phyloP scores from a whole-genome alignment of 1,140 invertebrate species.

The Penaeus indicus region DNA sequence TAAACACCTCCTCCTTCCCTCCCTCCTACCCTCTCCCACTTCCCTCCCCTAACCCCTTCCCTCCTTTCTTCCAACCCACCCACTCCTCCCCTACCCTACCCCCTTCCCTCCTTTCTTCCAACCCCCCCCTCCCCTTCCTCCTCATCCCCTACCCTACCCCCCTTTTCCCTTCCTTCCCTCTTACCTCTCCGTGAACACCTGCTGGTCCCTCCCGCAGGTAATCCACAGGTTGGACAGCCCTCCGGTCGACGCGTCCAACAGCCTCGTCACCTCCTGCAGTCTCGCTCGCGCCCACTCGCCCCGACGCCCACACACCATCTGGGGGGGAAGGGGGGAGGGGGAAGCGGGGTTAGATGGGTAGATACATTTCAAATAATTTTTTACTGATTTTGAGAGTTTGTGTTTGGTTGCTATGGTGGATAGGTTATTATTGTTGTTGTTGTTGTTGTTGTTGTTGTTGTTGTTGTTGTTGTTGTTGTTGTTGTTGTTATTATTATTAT shows the following conservation, averaged over 20 bases:
- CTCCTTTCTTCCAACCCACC: too few relatives aligned
- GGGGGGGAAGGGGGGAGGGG: neutral
- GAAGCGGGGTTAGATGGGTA: neutral
- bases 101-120: too few relatives aligned
- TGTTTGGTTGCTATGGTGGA: too few relatives aligned
- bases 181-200: constrained; percentile 45
- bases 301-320: constrained; percentile 61
- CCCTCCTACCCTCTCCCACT: too few relatives aligned
- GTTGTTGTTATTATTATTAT: too few relatives aligned
- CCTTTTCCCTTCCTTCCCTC: neutral
- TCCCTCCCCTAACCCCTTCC: too few relatives aligned
- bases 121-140: neutral
- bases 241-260: constrained; percentile 43
- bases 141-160: neutral
- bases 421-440: too few relatives aligned
- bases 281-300: constrained; percentile 43
- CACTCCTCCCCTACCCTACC: too few relatives aligned
- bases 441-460: too few relatives aligned
- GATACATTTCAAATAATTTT: neutral
- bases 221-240: constrained; percentile 47
- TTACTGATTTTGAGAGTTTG: neutral
- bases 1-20: too few relatives aligned
- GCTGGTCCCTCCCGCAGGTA: constrained; percentile 43
- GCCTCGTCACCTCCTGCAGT: constrained; percentile 36
- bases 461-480: too few relatives aligned